Evolutionary conservation across 2,888 invertebrate species (phyloP).

Genomic region (Ophioninae sp.): DNA sequence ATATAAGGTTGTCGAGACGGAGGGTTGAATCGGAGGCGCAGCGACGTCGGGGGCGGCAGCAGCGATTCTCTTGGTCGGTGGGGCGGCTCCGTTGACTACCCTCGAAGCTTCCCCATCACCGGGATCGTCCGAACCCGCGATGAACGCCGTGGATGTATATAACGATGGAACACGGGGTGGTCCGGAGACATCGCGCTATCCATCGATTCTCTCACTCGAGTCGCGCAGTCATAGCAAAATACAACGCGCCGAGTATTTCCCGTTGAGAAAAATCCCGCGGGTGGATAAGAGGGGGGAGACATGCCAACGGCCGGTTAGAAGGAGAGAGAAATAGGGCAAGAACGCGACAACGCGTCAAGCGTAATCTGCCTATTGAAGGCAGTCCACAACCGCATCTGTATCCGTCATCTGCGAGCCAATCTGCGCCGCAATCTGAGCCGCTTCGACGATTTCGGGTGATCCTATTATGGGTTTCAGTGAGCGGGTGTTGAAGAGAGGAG

Average conservation of each 20-base stretch:
- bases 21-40: conserved; percentile 35
- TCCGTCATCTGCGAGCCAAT: conserved; percentile 75
- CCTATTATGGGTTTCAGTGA: conserved; percentile 77
- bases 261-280: background rate
- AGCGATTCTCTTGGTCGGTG: conserved; percentile 8
- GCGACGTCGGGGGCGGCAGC: background rate
- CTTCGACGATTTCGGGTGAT: conserved; percentile 77
- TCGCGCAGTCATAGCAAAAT: background rate
- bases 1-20: conserved; percentile 35
- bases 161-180: background rate
- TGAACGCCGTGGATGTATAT: background rate
- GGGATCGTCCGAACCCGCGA: background rate
- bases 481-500: conserved; percentile 65
- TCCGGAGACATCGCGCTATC: background rate
- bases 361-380: conserved; percentile 76
- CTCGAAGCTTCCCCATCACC: conserved; percentile 15
- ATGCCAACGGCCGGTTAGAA: background rate
- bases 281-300: no score
- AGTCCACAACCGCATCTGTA: conserved; percentile 72
- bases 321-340: conserved; percentile 24
- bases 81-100: conserved; percentile 19
- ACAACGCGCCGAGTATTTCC: background rate
- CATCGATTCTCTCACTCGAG: background rate
- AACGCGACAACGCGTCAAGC: conserved; percentile 64
- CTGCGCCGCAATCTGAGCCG: conserved; percentile 75